Evolutionary conservation across 2,888 invertebrate species (phyloP).

Genomic region (Lucinisca nassula): DNA sequence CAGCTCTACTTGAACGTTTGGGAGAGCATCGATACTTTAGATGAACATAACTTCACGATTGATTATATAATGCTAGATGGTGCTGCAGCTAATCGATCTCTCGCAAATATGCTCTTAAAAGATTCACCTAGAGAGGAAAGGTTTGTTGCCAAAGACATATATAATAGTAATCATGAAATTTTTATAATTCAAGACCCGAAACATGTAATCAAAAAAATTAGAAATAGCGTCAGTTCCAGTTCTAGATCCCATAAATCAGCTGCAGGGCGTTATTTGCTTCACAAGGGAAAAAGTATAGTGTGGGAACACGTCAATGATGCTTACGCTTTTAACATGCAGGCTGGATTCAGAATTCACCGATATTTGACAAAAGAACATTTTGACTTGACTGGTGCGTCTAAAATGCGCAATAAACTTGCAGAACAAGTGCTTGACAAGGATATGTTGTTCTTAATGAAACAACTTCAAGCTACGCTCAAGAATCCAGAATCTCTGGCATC

Average conservation of each 20-base stretch:
- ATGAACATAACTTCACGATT: conserved; percentile 19
- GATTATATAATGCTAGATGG: conserved; percentile 44
- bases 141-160: conserved; percentile 9
- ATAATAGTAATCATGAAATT: background rate
- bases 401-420: conserved; percentile 58
- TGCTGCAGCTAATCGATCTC: conserved; percentile 22
- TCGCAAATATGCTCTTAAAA: conserved; percentile 19
- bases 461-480: conserved; percentile 35
- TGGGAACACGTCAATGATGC: conserved; percentile 51
- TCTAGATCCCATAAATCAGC: background rate
- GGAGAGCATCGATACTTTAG: conserved; percentile 8
- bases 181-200: conserved; percentile 28
- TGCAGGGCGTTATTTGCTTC: conserved; percentile 35
- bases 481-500: conserved; percentile 46
- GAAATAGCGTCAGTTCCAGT: conserved; percentile 56
- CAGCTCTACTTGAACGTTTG: conserved; percentile 30
- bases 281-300: conserved; percentile 26
- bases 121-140: background rate
- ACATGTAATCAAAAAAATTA: conserved; percentile 38
- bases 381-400: conserved; percentile 32
- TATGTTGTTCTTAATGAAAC: conserved; percentile 59
- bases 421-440: conserved; percentile 46
- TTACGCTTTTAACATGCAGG: conserved; percentile 41
- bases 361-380: conserved; percentile 53
- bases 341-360: conserved; percentile 44